phyloP scores from a whole-genome alignment of 2,113 vertebrate genomes.

The Conger conger region DNA sequence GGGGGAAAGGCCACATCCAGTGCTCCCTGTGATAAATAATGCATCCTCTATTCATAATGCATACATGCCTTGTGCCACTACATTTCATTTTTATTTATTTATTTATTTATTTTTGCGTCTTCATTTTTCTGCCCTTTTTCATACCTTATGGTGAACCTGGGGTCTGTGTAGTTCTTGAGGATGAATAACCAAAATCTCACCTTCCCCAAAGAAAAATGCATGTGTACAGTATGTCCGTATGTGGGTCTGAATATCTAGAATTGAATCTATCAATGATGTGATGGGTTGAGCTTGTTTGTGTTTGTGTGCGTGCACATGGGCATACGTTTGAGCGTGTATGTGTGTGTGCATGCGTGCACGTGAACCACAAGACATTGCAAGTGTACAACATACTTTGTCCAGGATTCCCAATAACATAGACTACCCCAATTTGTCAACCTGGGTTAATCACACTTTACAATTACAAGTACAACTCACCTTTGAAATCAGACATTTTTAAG shows the following conservation, averaged over 20 bases:
- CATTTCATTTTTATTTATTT: conserved; percentile 47
- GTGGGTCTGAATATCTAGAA: no score
- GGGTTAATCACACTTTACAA: no score
- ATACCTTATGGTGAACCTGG: not conserved
- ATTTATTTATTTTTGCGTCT: not conserved
- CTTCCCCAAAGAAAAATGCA: not conserved
- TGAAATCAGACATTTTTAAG: not conserved
- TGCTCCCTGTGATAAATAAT: conserved; percentile 53
- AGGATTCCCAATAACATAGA: no score
- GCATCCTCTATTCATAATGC: conserved; percentile 58
- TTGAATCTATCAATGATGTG: not conserved
- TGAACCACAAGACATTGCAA: no score
- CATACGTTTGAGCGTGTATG: no score
- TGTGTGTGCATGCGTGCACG: no score
- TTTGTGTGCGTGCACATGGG: no score
- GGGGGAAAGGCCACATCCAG: conserved; percentile 48
- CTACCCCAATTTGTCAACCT: no score
- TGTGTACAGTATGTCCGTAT: not conserved
- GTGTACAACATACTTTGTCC: no score
- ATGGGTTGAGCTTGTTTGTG: no score
- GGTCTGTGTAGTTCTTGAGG: not conserved
- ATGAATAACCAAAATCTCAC: not conserved
- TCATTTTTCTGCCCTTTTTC: not conserved
- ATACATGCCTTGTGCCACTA: conserved; percentile 51
- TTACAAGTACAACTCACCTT: no score